These are phyloP conservation scores for Crepidodera aurea DNA, from an alignment of 2,888 invertebrate species.

Conservation along the genomic window DNA sequence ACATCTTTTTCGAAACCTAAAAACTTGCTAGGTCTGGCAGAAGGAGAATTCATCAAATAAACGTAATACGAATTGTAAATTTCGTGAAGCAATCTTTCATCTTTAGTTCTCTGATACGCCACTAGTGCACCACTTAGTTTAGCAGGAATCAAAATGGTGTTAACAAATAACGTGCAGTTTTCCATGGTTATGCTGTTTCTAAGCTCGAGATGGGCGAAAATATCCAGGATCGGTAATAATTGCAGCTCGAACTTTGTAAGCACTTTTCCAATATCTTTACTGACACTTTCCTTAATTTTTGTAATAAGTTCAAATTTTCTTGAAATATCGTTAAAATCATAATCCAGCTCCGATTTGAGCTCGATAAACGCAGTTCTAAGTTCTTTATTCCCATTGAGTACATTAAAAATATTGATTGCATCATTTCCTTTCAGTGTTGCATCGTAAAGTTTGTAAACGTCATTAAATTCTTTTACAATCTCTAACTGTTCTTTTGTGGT, in stretches of 20 bases:
- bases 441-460: conserved; percentile 45
- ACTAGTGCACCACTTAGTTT: conserved; percentile 48
- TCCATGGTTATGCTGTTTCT: conserved; percentile 10
- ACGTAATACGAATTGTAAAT: conserved; percentile 47
- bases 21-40: conserved; percentile 42
- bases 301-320: conserved; percentile 30
- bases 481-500: conserved; percentile 48
- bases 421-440: conserved; percentile 43
- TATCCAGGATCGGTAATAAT: conserved; percentile 50
- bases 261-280: neutral
- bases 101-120: conserved; percentile 45
- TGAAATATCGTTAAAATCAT: conserved; percentile 44
- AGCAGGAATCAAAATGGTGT: conserved; percentile 47
- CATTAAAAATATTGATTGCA: conserved; percentile 34
- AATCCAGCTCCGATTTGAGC: conserved; percentile 45
- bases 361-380: conserved; percentile 43
- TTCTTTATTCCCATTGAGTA: conserved; percentile 35
- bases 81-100: conserved; percentile 51
- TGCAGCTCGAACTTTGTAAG: conserved; percentile 45
- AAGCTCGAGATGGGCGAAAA: conserved; percentile 45
- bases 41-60: conserved; percentile 50
- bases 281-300: neutral
- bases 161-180: conserved; percentile 6
- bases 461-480: conserved; percentile 41
- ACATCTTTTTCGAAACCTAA: conserved; percentile 28